Conservation (phyloP, 92 coral and sea anemone species). For the Palythoa heliodiscus region DNA sequence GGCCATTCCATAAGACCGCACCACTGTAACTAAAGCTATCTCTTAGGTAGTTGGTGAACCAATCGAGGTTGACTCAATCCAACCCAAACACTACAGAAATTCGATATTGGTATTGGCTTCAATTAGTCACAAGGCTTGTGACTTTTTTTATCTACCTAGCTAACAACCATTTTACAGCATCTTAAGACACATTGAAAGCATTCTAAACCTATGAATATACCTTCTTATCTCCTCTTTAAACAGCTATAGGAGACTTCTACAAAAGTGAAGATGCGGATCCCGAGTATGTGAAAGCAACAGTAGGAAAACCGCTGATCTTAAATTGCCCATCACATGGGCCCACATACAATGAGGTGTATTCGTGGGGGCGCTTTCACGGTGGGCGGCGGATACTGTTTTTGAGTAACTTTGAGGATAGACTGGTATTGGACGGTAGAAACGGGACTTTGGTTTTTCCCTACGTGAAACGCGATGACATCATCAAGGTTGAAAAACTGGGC, state of each 20-base stretch:
- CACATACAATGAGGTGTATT: slow-evolving; percentile 11
- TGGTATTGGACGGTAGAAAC: neutral
- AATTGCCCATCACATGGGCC: slow-evolving; percentile 12
- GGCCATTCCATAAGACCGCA: too few relatives aligned
- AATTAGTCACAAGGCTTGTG: too few relatives aligned
- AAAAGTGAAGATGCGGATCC: neutral
- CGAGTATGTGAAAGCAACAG: neutral
- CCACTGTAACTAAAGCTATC: too few relatives aligned
- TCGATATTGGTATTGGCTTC: too few relatives aligned
- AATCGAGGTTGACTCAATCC: too few relatives aligned
- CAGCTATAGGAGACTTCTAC: neutral
- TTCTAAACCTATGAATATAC: neutral
- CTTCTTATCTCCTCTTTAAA: neutral
- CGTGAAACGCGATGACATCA: neutral
- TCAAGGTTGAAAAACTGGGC: neutral
- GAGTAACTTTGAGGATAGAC: neutral
- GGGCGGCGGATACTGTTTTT: neutral
- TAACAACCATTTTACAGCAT: too few relatives aligned
- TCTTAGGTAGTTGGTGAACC: too few relatives aligned
- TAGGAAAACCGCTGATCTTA: slow-evolving; percentile 22
- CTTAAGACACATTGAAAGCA: too few relatives aligned
- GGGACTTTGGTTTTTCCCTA: slow-evolving; percentile 16
- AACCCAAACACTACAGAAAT: too few relatives aligned
- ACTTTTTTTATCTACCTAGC: too few relatives aligned
- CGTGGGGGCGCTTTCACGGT: slow-evolving; percentile 13